phyloP scores from a whole-genome alignment of 2,797 vertebrate genomes.

The Paramormyrops hopkinsi region DNA sequence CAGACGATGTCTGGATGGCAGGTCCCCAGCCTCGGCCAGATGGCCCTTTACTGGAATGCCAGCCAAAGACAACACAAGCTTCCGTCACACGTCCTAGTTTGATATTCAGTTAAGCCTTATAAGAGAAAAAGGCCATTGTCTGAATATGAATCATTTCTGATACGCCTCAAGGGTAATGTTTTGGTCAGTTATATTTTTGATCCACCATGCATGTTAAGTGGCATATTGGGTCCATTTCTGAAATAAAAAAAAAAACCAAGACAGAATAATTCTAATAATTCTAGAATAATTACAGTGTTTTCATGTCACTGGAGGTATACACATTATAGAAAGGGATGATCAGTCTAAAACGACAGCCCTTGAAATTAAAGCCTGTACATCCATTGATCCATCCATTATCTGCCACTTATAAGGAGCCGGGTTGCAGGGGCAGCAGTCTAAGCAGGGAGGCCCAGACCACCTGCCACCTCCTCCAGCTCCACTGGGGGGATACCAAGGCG shows the following conservation, averaged over 20 bases:
- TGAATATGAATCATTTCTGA: not conserved
- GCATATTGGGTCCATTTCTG: not conserved
- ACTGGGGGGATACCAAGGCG: not conserved
- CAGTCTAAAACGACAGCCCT: not conserved
- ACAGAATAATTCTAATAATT: not conserved
- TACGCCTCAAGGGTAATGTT: not conserved
- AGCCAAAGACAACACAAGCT: not conserved
- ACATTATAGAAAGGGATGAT: not conserved
- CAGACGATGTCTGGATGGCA: not conserved
- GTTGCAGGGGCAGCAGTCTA: not conserved
- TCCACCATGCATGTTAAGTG: not conserved
- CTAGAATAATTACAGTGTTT: too few species aligned
- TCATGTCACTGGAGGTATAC: not conserved
- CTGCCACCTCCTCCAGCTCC: not conserved
- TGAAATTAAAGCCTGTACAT: not conserved
- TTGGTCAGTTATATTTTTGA: not conserved
- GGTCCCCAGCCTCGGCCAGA: not conserved
- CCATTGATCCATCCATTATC: not conserved
- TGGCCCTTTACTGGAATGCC: not conserved
- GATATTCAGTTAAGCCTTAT: not conserved
- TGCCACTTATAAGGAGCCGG: not conserved
- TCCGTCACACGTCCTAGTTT: not conserved
- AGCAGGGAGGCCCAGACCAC: not conserved
- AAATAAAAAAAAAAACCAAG: not conserved
- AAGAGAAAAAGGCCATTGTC: not conserved